Conservation (phyloP, 2,888 invertebrate genomes). For the Ecdyonurus torrentis region DNA sequence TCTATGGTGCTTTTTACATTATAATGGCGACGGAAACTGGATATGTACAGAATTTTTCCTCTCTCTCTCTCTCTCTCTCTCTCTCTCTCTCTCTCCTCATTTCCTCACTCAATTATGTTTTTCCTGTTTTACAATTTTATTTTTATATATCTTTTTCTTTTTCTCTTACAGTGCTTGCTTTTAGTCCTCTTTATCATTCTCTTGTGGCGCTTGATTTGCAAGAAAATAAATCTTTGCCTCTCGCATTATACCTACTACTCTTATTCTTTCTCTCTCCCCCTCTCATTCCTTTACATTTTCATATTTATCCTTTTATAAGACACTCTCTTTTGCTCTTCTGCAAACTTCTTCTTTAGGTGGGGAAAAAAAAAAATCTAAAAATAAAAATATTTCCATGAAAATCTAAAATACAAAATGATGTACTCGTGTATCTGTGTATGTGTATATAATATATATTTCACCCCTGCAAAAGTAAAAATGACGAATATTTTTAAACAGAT, state of each 20-base stretch:
- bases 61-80: slow-evolving; percentile 9
- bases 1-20: no score
- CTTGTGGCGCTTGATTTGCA: not conserved
- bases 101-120: slow-evolving; percentile 3
- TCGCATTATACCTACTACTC: no score
- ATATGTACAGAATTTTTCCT: not conserved
- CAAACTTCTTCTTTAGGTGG: no score
- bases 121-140: not conserved
- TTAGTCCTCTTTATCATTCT: not conserved
- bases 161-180: not conserved
- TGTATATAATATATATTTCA: no score
- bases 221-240: not conserved
- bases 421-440: no score
- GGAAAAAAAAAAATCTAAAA: no score
- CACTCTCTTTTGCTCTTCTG: not conserved
- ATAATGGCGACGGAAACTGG: not conserved
- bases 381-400: no score
- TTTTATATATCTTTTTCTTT: not conserved
- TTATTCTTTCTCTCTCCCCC: no score
- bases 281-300: no score
- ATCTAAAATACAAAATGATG: no score
- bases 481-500: no score
- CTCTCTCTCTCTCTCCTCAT: slow-evolving; percentile 2
- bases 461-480: no score
- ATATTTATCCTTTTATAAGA: not conserved